These are phyloP conservation scores for Neoarius graeffei DNA, from an alignment of 2,113 vertebrate species.

Conservation along the genomic window DNA sequence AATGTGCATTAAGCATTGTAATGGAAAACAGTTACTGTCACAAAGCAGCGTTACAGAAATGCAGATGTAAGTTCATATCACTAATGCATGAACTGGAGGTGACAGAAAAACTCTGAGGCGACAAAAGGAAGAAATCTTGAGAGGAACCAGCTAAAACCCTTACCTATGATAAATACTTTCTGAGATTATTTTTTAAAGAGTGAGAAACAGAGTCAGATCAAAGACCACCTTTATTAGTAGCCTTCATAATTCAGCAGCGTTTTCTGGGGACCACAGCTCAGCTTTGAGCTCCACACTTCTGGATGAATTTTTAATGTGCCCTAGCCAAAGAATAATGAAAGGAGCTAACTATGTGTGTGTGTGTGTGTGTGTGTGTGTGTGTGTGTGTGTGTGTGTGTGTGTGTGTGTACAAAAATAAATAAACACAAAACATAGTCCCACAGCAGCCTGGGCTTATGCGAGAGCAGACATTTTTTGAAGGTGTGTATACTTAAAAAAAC, in stretches of 20 bases:
- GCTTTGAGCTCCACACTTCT: conserved; percentile 71
- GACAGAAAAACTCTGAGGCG: neutral
- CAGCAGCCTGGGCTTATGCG: conserved; percentile 3
- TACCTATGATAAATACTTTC: neutral
- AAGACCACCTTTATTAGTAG: conserved; percentile 75
- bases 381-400: conserved; percentile 1
- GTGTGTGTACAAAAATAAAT: neutral
- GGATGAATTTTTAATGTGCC: conserved; percentile 75
- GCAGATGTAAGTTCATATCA: neutral
- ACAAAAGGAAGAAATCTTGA: neutral
- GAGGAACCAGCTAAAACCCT: neutral
- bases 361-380: conserved; percentile 1
- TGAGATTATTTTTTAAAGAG: neutral
- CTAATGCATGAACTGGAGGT: neutral
- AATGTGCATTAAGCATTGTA: no score
- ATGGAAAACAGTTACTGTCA: neutral
- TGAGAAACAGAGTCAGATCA: conserved; percentile 67
- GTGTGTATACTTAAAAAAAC: neutral
- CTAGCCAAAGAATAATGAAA: conserved; percentile 72
- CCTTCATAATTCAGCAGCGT: conserved; percentile 77
- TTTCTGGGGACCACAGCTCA: conserved; percentile 72
- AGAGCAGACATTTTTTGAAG: conserved; percentile 25
- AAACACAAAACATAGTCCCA: neutral
- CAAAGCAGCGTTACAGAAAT: neutral
- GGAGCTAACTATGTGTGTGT: conserved; percentile 49